Percentiles rank a stretch among this genome's conserved stretches.
Evolutionary conservation across 1,140 invertebrate genomes (phyloP).

Genomic region (Heliconius melpomene): DNA sequence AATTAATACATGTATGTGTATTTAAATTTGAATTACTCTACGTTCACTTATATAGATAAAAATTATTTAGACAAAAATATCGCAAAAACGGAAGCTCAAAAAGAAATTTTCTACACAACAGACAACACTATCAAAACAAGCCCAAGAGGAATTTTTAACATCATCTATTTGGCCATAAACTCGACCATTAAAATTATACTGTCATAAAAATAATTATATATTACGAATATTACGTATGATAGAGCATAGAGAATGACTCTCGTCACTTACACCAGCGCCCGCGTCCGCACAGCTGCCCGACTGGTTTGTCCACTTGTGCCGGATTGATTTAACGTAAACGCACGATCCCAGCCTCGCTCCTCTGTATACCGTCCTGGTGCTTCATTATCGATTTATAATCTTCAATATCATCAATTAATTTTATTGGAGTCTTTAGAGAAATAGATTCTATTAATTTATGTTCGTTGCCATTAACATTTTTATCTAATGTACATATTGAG

Average conservation of each 20-base stretch:
- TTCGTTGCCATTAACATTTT: constrained; percentile 2
- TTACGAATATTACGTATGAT: neutral
- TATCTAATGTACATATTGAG: constrained; percentile 12
- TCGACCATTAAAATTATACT: neutral
- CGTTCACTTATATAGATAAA: neutral
- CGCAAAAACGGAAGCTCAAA: too few relatives aligned
- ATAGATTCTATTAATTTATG: constrained; percentile 18
- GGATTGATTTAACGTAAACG: constrained; percentile 79
- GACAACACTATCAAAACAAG: neutral
- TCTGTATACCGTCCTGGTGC: constrained; percentile 55
- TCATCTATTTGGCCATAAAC: neutral
- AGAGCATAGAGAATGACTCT: constrained; percentile 37
- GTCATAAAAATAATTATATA: constrained; percentile 3
- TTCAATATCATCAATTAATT: constrained; percentile 32
- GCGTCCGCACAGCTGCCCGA: constrained; percentile 73
- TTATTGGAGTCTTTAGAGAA: constrained; percentile 21
- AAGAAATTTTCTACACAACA: too few relatives aligned
- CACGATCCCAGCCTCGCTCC: constrained; percentile 65
- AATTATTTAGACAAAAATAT: too few relatives aligned
- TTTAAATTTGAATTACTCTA: neutral
- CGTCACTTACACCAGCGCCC: constrained; percentile 58
- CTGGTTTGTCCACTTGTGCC: constrained; percentile 79
- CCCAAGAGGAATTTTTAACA: neutral
- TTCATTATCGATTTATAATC: constrained; percentile 64
- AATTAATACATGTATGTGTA: neutral